Percentiles rank a stretch among this genome's conserved stretches.
These are phyloP conservation scores for Trachelipus rathkii DNA, from an alignment of 1,140 invertebrate species.

Conservation along the genomic window DNA sequence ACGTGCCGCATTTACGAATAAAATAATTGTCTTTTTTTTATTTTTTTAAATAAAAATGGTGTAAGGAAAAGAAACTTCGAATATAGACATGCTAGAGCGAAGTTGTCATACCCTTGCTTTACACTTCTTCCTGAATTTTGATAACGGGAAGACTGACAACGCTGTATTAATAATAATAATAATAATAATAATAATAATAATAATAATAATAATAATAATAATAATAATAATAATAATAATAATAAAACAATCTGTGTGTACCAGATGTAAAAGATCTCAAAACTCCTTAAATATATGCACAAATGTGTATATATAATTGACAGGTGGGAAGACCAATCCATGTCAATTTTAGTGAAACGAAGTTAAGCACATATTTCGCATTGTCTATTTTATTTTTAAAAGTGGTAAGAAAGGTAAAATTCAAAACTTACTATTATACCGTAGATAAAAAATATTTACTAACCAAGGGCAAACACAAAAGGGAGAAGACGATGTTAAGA, in stretches of 20 bases:
- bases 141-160: not conserved
- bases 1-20: not conserved
- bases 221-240: not conserved
- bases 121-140: not conserved
- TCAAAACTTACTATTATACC: no score
- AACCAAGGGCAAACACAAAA: no score
- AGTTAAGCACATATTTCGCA: no score
- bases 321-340: not conserved
- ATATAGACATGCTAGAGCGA: not conserved
- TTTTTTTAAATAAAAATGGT: not conserved
- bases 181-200: constrained; percentile 8
- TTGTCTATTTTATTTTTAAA: no score
- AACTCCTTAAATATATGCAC: not conserved
- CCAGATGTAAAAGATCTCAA: no score
- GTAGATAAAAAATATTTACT: no score
- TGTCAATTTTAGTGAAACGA: no score
- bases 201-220: constrained; percentile 7
- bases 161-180: constrained; percentile 3
- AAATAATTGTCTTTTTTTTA: not conserved
- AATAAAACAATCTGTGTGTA: not conserved
- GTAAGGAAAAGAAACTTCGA: not conserved
- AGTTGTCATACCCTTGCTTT: not conserved
- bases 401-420: no score
- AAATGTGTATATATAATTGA: not conserved
- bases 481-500: no score